These are phyloP conservation scores for Strigamia maritima DNA, from an alignment of 2,888 invertebrate species.

Conservation along the genomic window DNA sequence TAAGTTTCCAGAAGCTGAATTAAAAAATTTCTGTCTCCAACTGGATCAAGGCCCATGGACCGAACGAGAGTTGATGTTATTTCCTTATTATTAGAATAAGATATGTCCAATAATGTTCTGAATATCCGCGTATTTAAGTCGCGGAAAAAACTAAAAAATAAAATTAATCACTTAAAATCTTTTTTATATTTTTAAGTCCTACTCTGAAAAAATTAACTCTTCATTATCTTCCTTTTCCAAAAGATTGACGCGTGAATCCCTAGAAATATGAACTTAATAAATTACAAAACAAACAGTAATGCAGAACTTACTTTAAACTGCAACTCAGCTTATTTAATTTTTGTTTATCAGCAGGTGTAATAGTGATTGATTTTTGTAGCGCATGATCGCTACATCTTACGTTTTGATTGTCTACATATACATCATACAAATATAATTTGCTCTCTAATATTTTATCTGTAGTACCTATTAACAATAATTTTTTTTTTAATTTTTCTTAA, in stretches of 20 bases:
- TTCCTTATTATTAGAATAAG: conserved; percentile 50
- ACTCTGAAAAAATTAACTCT: conserved; percentile 46
- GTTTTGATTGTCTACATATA: conserved; percentile 53
- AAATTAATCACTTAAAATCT: neutral
- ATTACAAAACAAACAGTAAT: neutral
- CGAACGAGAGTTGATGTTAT: conserved; percentile 53
- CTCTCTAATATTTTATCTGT: conserved; percentile 55
- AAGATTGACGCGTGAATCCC: neutral
- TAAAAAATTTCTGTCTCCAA: conserved; percentile 52
- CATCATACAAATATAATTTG: conserved; percentile 52
- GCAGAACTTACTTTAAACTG: conserved; percentile 47
- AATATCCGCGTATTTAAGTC: conserved; percentile 52
- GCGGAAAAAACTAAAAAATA: conserved; percentile 50
- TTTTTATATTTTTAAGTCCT: neutral
- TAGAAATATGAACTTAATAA: neutral
- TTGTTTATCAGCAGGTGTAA: conserved; percentile 51
- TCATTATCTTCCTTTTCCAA: conserved; percentile 46
- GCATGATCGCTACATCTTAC: conserved; percentile 48
- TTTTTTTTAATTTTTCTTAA: too few relatives aligned
- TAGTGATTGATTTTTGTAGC: conserved; percentile 50
- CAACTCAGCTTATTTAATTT: conserved; percentile 50
- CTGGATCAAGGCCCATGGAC: conserved; percentile 52
- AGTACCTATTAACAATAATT: conserved; percentile 49
- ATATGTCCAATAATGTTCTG: conserved; percentile 51
- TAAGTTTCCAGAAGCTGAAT: conserved; percentile 53